Conservation (phyloP, 2,888 invertebrate species). For the Cryptocheilus praepositus region DNA sequence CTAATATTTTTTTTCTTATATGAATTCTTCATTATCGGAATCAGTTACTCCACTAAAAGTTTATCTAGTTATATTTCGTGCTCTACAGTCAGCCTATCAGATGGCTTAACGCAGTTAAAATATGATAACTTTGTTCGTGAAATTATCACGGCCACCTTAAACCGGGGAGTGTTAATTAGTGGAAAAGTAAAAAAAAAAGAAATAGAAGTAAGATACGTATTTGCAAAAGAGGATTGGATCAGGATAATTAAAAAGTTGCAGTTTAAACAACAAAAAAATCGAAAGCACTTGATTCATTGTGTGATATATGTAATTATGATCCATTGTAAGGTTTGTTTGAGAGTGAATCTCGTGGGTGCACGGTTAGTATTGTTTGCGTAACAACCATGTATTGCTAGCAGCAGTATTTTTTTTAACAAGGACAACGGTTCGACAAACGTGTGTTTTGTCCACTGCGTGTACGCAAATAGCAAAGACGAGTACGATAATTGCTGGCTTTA, state of each 20-base stretch:
- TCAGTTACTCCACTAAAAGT: constrained; percentile 24
- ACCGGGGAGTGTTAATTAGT: background rate
- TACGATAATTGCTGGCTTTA: background rate
- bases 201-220: background rate
- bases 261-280: background rate
- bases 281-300: background rate
- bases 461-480: background rate
- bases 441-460: background rate
- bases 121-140: constrained; percentile 18
- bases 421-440: background rate
- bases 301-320: background rate
- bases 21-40: constrained; percentile 30
- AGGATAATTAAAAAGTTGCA: no score
- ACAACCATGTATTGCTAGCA: constrained; percentile 2
- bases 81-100: constrained; percentile 27
- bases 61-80: constrained; percentile 32
- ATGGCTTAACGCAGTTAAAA: constrained; percentile 27
- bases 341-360: background rate
- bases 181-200: background rate
- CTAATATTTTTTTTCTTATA: constrained; percentile 39
- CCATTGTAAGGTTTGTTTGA: background rate
- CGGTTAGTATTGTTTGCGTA: background rate
- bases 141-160: background rate
- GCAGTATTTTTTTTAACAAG: constrained; percentile 1
- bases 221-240: no score